Evolutionary conservation across 1,140 invertebrate genomes (phyloP), one percentile per base, ranked within the genome.

Genomic region (Bradysia coprophila): DNA sequence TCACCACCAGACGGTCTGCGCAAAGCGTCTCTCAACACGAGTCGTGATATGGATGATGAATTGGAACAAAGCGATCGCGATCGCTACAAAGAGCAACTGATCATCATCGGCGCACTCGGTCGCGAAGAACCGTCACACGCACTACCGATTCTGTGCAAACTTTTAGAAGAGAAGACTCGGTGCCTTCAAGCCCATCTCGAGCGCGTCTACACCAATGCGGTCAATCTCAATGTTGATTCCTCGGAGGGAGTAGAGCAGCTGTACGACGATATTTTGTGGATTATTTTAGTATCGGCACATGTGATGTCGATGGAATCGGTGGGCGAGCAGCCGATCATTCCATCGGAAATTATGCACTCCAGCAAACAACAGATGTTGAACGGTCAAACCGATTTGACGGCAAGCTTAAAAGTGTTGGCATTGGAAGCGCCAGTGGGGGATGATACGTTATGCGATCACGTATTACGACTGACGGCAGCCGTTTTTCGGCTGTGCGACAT

Each of bases 201-300:
- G 46, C 53, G 60, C 43, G 59, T 70, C 53, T 57, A 64, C 52
- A 62, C 51, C 45, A 52, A 65, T 41, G 51, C 59, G 13, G 57
- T 65, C 46, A 67, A 61, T 41, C 61, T 62, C 21, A 58, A 61
- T 13, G 65, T 68, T 42, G 60, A 63, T 2, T 45, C 46, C 8
- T 9, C 19, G 13, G 21, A 21, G 4, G 42, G 43, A 28, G 50
- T 81, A 15, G 62, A 66, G 45, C 60, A 59, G 45, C 47, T 79
- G 1, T 77, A 74, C 51, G 82, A 88, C 59, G 81, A 86, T 61
- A 55, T 88, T 2, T 81, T 86, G 55, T 88, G 82, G 83, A 59
- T 81, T 2, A 51, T 86, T 3, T 59, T 88, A 6, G 69, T 84
- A 23, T 55, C 76, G 34, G 77, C 79, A 56, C 70, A 81, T 57